These are phyloP conservation scores for Acronicta aceris DNA, from an alignment of 2,888 invertebrate species.

Conservation along the genomic window DNA sequence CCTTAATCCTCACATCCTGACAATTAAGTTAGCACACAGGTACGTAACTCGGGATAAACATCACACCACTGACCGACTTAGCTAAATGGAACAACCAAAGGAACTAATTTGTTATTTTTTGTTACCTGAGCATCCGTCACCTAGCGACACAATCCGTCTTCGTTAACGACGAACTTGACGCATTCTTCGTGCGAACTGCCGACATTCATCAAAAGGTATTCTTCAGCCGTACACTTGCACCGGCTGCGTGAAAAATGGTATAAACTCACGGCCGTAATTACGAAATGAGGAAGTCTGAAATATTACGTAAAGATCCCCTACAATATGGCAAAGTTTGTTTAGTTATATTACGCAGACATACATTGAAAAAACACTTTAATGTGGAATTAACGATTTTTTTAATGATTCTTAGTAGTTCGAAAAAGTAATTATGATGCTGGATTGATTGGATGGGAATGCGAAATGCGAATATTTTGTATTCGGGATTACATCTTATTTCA, in stretches of 20 bases:
- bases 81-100: conserved; percentile 27
- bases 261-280: conserved; percentile 59
- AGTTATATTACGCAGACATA: neutral
- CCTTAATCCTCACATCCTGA: too few species aligned
- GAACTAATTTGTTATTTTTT: conserved; percentile 63
- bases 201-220: conserved; percentile 74
- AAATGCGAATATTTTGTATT: too few species aligned
- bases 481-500: neutral
- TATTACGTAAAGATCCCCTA: neutral
- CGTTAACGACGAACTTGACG: conserved; percentile 70
- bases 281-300: conserved; percentile 17
- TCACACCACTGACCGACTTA: neutral
- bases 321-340: conserved; percentile 12
- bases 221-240: conserved; percentile 62
- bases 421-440: too few species aligned
- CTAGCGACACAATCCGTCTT: conserved; percentile 73
- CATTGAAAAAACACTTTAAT: too few species aligned
- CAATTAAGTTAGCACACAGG: neutral
- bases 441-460: too few species aligned
- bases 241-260: conserved; percentile 65
- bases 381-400: too few species aligned
- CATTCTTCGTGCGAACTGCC: conserved; percentile 65
- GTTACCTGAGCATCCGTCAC: conserved; percentile 74
- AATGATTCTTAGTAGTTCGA: too few species aligned
- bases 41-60: neutral